Conservation (phyloP, 2,888 invertebrate genomes). For the Priocnemis perturbator region DNA sequence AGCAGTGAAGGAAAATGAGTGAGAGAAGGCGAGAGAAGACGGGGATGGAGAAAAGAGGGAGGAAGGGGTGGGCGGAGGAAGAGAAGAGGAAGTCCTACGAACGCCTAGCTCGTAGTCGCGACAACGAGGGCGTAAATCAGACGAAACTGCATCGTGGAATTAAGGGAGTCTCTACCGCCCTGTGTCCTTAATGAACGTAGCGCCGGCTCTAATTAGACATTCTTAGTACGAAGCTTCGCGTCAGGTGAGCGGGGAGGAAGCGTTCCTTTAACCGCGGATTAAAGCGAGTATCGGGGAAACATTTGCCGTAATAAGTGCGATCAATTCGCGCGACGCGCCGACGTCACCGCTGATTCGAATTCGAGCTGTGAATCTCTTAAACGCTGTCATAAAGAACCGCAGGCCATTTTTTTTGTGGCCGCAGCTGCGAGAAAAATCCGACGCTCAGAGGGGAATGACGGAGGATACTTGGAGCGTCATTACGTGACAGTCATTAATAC, state of each 20-base stretch:
- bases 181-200: slow-evolving; percentile 68
- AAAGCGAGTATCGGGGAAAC: too few species aligned
- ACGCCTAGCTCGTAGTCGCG: slow-evolving; percentile 47
- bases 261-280: slow-evolving; percentile 43
- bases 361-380: too few species aligned
- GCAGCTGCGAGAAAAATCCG: background rate
- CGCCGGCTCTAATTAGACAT: slow-evolving; percentile 69
- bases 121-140: slow-evolving; percentile 67
- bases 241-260: slow-evolving; percentile 35
- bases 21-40: too few species aligned
- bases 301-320: too few species aligned
- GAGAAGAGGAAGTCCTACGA: slow-evolving; percentile 52
- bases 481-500: too few species aligned
- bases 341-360: too few species aligned
- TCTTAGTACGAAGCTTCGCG: slow-evolving; percentile 50
- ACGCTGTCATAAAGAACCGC: too few species aligned
- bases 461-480: background rate
- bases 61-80: too few species aligned
- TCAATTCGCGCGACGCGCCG: too few species aligned
- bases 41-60: slow-evolving; percentile 10
- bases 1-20: background rate
- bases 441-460: background rate
- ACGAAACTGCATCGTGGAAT: slow-evolving; percentile 63
- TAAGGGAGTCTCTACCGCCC: slow-evolving; percentile 63
- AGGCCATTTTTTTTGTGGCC: too few species aligned